Evolutionary conservation across 2,797 vertebrate genomes (phyloP).

Genomic region (Saxicola maurus): DNA sequence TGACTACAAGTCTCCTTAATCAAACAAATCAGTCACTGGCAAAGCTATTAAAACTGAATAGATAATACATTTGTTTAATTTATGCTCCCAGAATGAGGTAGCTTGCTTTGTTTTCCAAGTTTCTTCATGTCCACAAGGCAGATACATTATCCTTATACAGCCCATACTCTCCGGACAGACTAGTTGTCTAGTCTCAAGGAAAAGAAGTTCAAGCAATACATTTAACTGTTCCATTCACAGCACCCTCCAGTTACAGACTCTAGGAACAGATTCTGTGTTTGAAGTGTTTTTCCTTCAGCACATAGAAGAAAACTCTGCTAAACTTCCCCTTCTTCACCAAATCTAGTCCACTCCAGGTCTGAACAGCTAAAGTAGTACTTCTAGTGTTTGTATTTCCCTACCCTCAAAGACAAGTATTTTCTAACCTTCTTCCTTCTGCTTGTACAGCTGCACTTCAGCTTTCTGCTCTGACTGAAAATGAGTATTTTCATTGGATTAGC

Average conservation of each 20-base stretch:
- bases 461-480: neutral
- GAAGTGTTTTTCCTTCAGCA: neutral
- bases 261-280: neutral
- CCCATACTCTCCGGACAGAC: neutral
- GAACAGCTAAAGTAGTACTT: neutral
- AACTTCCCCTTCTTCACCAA: neutral
- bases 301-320: neutral
- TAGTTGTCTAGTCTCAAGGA: neutral
- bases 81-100: neutral
- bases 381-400: neutral
- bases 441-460: neutral
- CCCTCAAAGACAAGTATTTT: neutral
- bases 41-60: neutral
- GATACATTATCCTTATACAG: neutral
- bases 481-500: neutral
- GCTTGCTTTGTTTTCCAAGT: neutral
- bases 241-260: neutral
- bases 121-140: neutral
- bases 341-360: neutral
- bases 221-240: neutral
- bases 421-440: neutral
- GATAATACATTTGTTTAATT: neutral
- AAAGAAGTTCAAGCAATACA: neutral
- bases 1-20: neutral
- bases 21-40: neutral